These are phyloP conservation scores for Scyliorhinus canicula DNA, from an alignment of 2,797 vertebrate species.

Conservation along the genomic window DNA sequence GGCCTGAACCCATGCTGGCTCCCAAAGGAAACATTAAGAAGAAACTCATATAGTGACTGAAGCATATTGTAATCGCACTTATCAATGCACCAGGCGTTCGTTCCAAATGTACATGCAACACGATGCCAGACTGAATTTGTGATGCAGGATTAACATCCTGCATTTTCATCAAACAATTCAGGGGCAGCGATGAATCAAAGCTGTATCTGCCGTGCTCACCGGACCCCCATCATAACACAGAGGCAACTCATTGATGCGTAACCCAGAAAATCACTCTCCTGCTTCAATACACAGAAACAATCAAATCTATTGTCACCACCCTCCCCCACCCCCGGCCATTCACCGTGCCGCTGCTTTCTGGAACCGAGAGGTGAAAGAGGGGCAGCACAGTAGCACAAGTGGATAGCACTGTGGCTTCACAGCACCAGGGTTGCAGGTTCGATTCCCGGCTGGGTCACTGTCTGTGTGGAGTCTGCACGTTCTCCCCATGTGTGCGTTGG, in stretches of 20 bases:
- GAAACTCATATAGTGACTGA: background rate
- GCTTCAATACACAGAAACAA: background rate
- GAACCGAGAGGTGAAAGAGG: background rate
- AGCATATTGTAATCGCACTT: background rate
- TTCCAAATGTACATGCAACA: background rate
- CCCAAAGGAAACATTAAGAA: background rate
- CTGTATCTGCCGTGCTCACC: background rate
- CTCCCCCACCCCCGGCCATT: background rate
- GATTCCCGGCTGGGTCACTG: too few relatives aligned
- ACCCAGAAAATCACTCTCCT: background rate
- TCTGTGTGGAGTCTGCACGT: too few relatives aligned
- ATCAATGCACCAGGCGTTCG: background rate
- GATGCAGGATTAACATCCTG: slow-evolving; percentile 13
- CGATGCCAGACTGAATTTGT: background rate
- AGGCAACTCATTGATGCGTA: background rate
- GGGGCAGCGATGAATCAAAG: background rate
- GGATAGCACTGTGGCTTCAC: too few relatives aligned
- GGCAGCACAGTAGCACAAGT: too few relatives aligned
- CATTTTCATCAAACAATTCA: background rate
- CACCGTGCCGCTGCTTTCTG: background rate
- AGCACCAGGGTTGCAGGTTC: too few relatives aligned
- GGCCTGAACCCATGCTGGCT: background rate
- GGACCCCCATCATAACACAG: background rate
- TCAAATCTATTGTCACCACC: background rate
- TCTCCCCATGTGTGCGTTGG: too few relatives aligned